Evolutionary conservation across 2,113 vertebrate genomes (phyloP).

Genomic region (Ceuthmochares aereus): DNA sequence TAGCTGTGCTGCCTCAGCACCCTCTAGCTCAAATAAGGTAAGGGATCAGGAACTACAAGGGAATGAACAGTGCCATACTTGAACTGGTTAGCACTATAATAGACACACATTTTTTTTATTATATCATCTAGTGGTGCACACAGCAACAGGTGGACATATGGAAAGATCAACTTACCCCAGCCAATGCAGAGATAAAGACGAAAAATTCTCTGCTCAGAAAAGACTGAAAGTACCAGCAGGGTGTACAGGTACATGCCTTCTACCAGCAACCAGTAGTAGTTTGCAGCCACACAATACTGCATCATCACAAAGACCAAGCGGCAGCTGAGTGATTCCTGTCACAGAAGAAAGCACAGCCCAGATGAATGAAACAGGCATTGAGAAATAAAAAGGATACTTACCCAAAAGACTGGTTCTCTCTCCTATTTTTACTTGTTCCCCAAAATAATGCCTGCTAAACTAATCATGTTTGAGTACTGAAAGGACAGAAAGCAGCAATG

Average conservation of each 20-base stretch:
- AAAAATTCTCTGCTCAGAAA: slow-evolving; percentile 92
- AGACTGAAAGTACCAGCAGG: slow-evolving; percentile 88
- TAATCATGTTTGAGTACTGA: not conserved
- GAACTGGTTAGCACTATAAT: not conserved
- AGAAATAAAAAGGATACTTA: not conserved
- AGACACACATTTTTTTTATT: not conserved
- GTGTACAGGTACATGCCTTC: slow-evolving; percentile 96
- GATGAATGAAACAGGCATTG: not conserved
- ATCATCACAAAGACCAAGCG: slow-evolving; percentile 94
- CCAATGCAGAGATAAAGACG: slow-evolving; percentile 89
- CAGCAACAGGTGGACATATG: fast-evolving
- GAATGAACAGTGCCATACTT: not conserved
- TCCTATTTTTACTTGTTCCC: not conserved
- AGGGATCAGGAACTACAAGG: not conserved
- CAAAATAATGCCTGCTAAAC: not conserved
- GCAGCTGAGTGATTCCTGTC: slow-evolving; percentile 87
- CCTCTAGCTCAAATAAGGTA: not conserved
- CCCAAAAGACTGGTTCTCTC: not conserved
- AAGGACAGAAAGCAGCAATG: not conserved
- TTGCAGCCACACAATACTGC: slow-evolving; percentile 97
- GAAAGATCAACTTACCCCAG: slow-evolving; percentile 86
- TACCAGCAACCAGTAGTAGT: slow-evolving; percentile 97
- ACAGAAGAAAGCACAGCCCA: not conserved
- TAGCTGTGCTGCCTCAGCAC: not conserved
- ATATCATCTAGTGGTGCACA: not conserved